Base-by-base conservation (phyloP, 2,888 invertebrate genomes). In the Venusia cambrica region DNA sequence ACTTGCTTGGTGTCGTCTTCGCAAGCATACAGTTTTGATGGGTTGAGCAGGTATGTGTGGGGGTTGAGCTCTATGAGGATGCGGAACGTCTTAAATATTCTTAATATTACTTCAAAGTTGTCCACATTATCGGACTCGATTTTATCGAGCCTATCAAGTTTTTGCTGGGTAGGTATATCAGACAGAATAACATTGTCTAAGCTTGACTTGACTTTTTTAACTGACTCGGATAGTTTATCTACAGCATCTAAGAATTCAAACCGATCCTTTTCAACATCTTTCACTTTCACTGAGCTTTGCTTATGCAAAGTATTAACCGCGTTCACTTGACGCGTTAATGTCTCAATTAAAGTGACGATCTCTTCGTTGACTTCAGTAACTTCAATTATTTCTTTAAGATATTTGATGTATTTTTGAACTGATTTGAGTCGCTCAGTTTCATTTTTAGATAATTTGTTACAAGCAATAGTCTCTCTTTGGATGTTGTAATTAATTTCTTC, bases 401-500 rank as follows among this genome's bases (percentile, higher is more conserved):
- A 87, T 45, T 87, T 71, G 2, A 93, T 73, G 43, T 90, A 87
- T 43, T 89, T 88, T 53, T 90, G 87, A n/a, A 91, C 48, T 20
- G 61, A 53, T 24, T 67, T 67, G 0, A 87, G 49, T 4, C 73
- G 67, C 52, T 75, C 71, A 17, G 59, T 61, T 46, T 81, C 74
- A 48, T 77, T 62, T 2, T 52, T 48, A 5, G 64, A 31, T 34
- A 41, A 36, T 45, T 55, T 70, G 3, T 49, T 45, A 20, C 73
- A 73, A 21, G 65, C 53, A 3, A 68, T 42, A 32, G 74, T 73
- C 41, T 78, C 67, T 52, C 60, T 69, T 38, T 81, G 92, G 24
- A 95, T 93, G 54, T 92, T 90, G 51, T 94, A 94, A 64, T 95
- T 94, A 38, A 96, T 94, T 11, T 93, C 94, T 77, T 96, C 94